Percentiles rank a stretch among this genome's conserved stretches.
Evolutionary conservation across 1,140 invertebrate species (phyloP).

Genomic region (Trichoplusia ni): DNA sequence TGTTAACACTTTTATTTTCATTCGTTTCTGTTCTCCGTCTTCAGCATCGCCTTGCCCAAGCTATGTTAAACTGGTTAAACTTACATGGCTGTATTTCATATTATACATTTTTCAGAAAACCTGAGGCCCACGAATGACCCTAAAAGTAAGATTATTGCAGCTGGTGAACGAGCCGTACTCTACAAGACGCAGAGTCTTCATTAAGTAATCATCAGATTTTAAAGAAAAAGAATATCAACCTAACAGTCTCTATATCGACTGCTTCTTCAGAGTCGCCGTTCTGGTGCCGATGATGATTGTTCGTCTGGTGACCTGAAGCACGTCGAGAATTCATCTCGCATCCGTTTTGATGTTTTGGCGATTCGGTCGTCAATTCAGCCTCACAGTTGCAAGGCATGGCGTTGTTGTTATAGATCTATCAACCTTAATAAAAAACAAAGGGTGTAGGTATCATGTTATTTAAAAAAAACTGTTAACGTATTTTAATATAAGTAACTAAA

Average conservation of each 20-base stretch:
- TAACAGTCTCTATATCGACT: slow-evolving; percentile 45
- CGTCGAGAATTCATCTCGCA: slow-evolving; percentile 28
- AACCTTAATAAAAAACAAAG: neutral
- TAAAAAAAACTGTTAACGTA: too few species aligned
- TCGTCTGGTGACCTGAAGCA: slow-evolving; percentile 34
- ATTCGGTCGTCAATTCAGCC: slow-evolving; percentile 17
- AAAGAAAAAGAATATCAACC: slow-evolving; percentile 43
- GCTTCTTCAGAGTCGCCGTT: slow-evolving; percentile 33
- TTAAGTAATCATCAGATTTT: slow-evolving; percentile 13
- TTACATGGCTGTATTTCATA: too few species aligned
- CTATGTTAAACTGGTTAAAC: too few species aligned
- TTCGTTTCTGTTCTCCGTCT: too few species aligned
- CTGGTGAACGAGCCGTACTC: too few species aligned
- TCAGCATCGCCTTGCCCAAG: too few species aligned
- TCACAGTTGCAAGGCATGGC: slow-evolving; percentile 51
- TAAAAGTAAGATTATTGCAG: neutral
- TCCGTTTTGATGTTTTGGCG: slow-evolving; percentile 26
- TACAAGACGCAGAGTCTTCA: too few species aligned
- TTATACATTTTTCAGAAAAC: too few species aligned
- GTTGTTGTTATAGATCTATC: neutral
- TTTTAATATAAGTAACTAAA: too few species aligned
- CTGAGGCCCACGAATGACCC: too few species aligned
- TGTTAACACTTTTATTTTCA: too few species aligned
- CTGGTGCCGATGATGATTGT: slow-evolving; percentile 52
- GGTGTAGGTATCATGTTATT: neutral